Conservation (phyloP, 2,888 invertebrate species). For the Athalia cordata region DNA sequence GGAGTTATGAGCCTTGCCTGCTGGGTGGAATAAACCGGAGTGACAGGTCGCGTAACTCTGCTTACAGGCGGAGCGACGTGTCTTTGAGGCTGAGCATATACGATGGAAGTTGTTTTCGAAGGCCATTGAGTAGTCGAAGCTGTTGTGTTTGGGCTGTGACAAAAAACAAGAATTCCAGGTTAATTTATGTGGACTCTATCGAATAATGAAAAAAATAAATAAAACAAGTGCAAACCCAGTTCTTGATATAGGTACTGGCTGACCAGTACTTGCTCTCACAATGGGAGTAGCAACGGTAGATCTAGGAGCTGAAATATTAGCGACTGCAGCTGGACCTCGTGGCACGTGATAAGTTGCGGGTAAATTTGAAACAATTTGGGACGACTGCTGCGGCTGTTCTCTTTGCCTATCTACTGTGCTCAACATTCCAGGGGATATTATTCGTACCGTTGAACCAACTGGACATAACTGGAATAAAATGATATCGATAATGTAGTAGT, state of each 20-base stretch:
- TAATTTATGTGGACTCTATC: too few relatives aligned
- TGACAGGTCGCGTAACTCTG: conserved; percentile 64
- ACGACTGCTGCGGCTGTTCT: conserved; percentile 59
- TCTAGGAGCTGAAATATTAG: conserved; percentile 83
- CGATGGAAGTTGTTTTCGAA: conserved; percentile 66
- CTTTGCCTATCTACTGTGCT: conserved; percentile 66
- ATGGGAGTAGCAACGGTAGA: conserved; percentile 77
- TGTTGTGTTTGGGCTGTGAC: conserved; percentile 61
- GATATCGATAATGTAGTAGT: conserved; percentile 30
- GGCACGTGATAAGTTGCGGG: conserved; percentile 73
- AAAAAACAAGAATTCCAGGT: not conserved
- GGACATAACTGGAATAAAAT: conserved; percentile 65
- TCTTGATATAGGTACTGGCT: conserved; percentile 66
- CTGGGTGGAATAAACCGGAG: conserved; percentile 50
- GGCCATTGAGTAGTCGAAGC: conserved; percentile 67
- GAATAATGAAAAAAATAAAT: not conserved
- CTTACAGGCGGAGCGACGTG: conserved; percentile 66
- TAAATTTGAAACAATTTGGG: conserved; percentile 70
- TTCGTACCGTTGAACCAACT: conserved; percentile 68
- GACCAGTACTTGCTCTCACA: conserved; percentile 67
- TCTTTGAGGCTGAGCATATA: conserved; percentile 68
- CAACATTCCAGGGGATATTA: conserved; percentile 69
- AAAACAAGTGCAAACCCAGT: conserved; percentile 58
- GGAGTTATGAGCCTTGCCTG: conserved; percentile 67
- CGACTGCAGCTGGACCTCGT: conserved; percentile 83